Base-by-base conservation (phyloP, 2,113 vertebrate species). In the Neodon shergylaensis region DNA sequence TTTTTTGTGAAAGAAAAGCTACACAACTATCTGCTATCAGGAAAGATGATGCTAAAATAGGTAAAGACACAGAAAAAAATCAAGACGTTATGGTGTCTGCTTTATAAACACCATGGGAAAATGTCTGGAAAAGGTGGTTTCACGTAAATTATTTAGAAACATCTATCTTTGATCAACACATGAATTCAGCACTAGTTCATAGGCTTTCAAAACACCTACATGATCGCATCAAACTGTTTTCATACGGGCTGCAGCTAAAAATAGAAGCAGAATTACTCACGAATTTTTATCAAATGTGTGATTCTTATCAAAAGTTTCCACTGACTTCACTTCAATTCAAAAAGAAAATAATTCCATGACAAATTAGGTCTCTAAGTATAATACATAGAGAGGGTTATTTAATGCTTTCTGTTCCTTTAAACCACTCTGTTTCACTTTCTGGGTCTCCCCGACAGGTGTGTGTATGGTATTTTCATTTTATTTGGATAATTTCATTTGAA, bases 261-360 rank as follows among this genome's bases (percentile, higher is more conserved):
- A 66, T 87, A 95, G 78, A 86, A 94, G 90, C 2, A 92, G 19
- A 91, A 70, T 84, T 94, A 91, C 58, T 95, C 88, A 91, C 86
- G 7, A 88, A 79, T 89, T 97, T 93, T 94, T 92, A 95, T 95
- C 65, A 92, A 92, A 97, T 95, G 92, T 92, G 58, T 96, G 90
- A 95, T 95, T 97, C 96, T 96, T 92, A 96, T 97, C 85, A 76
- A n/a, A 95, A 96, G 19, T 97, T 96, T 94, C 94, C 95, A 96
- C 70, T 92, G 82, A 95, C 78, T 94, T 90, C 91, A 44, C 58
- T 92, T 90, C 22, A 49, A 90, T 94, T 91, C 36, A 94, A 88
- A 22, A 93, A 61, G 47, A 91, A 95, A 96, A 87, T 24, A 86
- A 91, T 94, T 96, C 47, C 73, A 47, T 78, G 36, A 81, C 66